Base-by-base conservation (phyloP, 2,797 vertebrate species). In the Dromococcyx pavoninus region DNA sequence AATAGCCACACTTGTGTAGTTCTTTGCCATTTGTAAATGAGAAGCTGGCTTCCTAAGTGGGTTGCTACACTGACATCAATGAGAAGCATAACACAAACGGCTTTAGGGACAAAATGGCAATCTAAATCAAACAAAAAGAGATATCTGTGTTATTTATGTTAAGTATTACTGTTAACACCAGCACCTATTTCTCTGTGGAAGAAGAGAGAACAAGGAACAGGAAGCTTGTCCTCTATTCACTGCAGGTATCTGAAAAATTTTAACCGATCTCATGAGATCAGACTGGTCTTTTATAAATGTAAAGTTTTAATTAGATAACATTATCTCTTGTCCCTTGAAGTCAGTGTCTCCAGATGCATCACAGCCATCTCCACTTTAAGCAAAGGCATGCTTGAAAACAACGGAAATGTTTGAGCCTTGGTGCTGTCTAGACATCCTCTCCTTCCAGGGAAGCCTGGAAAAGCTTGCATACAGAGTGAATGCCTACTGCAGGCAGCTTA, bases 401-500 rank as follows among this genome's bases (percentile, higher is more conserved):
- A 4, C 41, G 62, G 37, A 12, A 62, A 44, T 0, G 22, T 2
- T 13, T 8, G 24, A 72, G 79, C 46, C 51, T 22, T 2, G n/a
- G 25, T n/a, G 61, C 60, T 67, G 28, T 0, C 30, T 11, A 9
- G 39, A 35, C 28, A 23, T 1, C n/a, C 51, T 4, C 39, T 3
- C 32, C 9, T 27, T 9, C 11, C 72, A 11, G 11, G 13, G 16
- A 10, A n/a, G 51, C 0, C 0, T 4, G 66, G 57, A 37, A 78
- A 23, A 27, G 7, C 77, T 61, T 9, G 13, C 10, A 13, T 8
- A 13, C 3, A 2, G 22, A 62, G 32, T 2, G 5, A 13, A 35
- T 32, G 58, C 70, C 33, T 33, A 11, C 35, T 14, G 32, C 23
- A 17, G 28, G 13, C 3, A 0, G 0, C 46, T 35, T 9, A 15